A percentile compares a stretch with the other conserved stretches of the same genome.
Conservation (phyloP, 2,888 invertebrate species). For the Stenchaetothrips biformis region DNA sequence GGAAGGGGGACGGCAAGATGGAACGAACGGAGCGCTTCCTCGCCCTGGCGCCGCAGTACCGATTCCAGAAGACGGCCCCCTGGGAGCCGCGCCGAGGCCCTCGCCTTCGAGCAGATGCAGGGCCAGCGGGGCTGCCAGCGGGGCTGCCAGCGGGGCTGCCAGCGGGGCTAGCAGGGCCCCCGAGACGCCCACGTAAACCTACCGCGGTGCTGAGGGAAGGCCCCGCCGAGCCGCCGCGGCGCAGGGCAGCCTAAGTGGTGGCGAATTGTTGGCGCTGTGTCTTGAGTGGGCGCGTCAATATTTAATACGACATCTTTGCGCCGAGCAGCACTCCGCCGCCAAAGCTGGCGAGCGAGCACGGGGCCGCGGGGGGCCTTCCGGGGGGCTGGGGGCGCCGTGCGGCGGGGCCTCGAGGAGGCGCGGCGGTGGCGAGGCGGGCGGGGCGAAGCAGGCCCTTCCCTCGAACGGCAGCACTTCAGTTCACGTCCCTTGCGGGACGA, state of each 20-base stretch:
- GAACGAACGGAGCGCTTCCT: background rate
- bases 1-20: too few species aligned
- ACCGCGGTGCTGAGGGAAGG: background rate
- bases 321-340: background rate
- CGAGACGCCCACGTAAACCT: background rate
- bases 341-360: background rate
- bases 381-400: background rate
- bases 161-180: background rate
- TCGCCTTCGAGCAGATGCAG: background rate
- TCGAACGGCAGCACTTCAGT: constrained; percentile 1
- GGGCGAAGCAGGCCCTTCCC: background rate
- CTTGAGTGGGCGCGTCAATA: constrained; percentile 17
- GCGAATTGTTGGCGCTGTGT: background rate
- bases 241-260: background rate
- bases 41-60: background rate
- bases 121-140: too few species aligned
- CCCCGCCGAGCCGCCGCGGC: background rate
- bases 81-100: background rate
- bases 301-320: constrained; percentile 21
- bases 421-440: background rate
- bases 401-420: too few species aligned
- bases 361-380: background rate
- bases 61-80: constrained; percentile 10
- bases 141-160: too few species aligned
- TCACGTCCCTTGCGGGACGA: constrained; percentile 1